Evolutionary conservation across 2,113 vertebrate species (phyloP), one percentile per base, ranked within the genome.

Genomic region (Hirundichthys speculiger): DNA sequence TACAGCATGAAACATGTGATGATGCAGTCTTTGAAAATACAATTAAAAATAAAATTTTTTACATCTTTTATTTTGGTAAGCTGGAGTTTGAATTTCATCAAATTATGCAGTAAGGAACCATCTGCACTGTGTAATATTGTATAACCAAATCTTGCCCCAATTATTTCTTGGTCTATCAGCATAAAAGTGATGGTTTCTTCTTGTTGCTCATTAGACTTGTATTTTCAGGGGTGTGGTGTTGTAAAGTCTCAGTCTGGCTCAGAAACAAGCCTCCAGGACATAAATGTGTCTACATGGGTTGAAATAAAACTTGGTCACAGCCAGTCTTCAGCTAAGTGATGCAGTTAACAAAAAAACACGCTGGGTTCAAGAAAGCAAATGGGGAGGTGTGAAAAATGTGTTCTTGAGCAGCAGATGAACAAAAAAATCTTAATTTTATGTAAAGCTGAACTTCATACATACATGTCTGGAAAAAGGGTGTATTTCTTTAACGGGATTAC

Each of bases 191-290:
- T 10, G 14, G 13, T 27, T 38, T 12, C n/a, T 21, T 13, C 18
- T 46, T 30, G n/a, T 20, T 27, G 30, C 14, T 38, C 25, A 14
- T 18, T 2, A 60, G 14, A 38, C 25, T 48, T 46, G 39, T 34
- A 5, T 48, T 71, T 38, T 18, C n/a, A 1, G 43, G 78, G 22
- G 46, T 47, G 64, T 51, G 30, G 56, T 45, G 61, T 30, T 39
- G 41, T 61, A 13, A 55, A 53, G n/a, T 68, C 61, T 69, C 63
- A 45, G 38, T 41, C 4, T 10, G 19, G 47, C 67, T 78, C 49
- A 24, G 21, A 46, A 67, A 45, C 63, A n/a, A 64, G 53, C 40
- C 49, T 49, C 2, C 0, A 5, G 43, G 59, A 62, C 24, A 46
- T 27, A 0, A 48, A 38, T 15, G 38, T 10, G 56, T 72, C 61